Conservation (phyloP, 2,797 vertebrate genomes). For the Peromyscus attwateri region DNA sequence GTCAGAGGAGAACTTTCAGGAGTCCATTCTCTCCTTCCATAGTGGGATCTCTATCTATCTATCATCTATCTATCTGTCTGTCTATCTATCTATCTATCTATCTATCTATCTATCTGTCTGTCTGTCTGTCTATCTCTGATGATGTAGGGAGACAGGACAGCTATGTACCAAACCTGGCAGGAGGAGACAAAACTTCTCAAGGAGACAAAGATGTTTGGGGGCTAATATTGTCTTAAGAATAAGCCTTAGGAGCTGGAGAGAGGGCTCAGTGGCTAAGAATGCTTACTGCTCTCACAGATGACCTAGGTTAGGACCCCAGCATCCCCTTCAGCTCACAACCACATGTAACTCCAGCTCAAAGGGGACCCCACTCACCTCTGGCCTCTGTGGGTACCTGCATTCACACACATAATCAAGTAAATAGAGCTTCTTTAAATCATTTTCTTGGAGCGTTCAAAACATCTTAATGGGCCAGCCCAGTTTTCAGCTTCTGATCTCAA, state of each 20-base stretch:
- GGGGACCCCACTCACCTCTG: neutral
- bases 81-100: neutral
- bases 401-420: neutral
- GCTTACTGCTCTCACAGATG: neutral
- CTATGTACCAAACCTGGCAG: neutral
- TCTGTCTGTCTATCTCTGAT: neutral
- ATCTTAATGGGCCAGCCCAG: neutral
- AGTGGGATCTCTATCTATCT: neutral
- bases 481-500: neutral
- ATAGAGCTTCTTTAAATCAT: neutral
- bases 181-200: neutral
- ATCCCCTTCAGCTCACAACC: neutral
- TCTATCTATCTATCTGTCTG: neutral
- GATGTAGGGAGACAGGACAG: neutral
- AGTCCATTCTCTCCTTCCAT: neutral
- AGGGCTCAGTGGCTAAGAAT: neutral
- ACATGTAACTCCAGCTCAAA: neutral
- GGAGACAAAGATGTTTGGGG: neutral
- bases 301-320: too few relatives aligned
- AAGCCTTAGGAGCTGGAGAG: neutral
- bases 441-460: conserved; percentile 20
- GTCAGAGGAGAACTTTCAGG: neutral
- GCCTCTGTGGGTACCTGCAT: neutral
- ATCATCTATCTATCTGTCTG: neutral
- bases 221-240: neutral